Conservation (phyloP, 2,888 invertebrate species). For the Thecocarcelia acutangulata region DNA sequence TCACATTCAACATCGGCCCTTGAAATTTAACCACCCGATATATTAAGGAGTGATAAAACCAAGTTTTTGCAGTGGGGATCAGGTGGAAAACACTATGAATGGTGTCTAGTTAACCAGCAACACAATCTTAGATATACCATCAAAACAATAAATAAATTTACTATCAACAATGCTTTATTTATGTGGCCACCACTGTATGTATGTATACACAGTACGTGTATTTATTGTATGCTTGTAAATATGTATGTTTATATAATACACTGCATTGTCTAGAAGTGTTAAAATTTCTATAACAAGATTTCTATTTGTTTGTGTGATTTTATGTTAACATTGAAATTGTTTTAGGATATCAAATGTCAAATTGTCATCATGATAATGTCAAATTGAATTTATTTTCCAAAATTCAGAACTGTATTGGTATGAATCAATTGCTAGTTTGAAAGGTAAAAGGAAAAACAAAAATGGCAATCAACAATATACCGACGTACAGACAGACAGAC, state of each 20-base stretch:
- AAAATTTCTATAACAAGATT: neutral
- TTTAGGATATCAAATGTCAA: constrained; percentile 69
- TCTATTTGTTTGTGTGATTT: neutral
- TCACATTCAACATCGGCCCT: no score
- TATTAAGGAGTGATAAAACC: no score
- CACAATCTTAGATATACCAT: no score
- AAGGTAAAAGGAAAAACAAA: constrained; percentile 25
- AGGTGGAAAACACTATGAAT: no score
- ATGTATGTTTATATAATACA: neutral
- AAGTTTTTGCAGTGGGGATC: no score
- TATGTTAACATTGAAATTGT: constrained; percentile 55
- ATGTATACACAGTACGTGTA: no score
- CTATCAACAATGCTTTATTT: no score
- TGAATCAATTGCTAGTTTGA: constrained; percentile 47
- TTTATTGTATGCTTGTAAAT: neutral
- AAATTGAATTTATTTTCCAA: constrained; percentile 67
- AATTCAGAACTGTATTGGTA: constrained; percentile 54
- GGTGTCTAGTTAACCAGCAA: no score
- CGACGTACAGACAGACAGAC: constrained; percentile 5
- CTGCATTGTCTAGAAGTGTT: no score
- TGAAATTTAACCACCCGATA: no score
- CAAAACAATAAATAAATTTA: no score
- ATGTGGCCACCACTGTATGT: no score
- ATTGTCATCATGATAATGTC: constrained; percentile 69
- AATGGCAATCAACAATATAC: constrained; percentile 43